Conservation (phyloP, 2,888 invertebrate genomes). For the Caenorhabditis sulstoni region DNA sequence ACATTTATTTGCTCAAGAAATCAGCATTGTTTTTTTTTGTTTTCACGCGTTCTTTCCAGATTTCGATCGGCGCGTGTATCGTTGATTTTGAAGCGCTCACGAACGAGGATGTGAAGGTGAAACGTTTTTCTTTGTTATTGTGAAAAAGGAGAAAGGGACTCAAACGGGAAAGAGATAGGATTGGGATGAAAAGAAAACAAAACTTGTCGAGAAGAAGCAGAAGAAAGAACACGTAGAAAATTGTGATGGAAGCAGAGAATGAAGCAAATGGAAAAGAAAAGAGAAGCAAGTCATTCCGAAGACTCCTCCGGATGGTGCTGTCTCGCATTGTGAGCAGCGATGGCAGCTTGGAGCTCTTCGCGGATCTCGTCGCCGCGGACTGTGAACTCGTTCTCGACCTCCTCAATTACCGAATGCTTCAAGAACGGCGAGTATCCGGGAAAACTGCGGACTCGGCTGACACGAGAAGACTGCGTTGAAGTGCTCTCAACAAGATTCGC, state of each 20-base stretch:
- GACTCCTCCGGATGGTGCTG: conserved; percentile 8
- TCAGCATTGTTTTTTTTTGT: conserved; percentile 41
- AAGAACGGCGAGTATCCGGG: conserved; percentile 54
- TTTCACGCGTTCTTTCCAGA: too few relatives aligned
- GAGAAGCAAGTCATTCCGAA: not conserved
- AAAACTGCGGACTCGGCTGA: conserved; percentile 34
- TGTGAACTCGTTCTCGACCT: conserved; percentile 58
- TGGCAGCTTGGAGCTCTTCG: conserved; percentile 46
- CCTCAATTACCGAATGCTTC: conserved; percentile 51
- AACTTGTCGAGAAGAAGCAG: not conserved
- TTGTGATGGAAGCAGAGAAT: conserved; percentile 20
- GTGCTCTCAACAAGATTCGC: conserved; percentile 29
- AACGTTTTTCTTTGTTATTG: not conserved
- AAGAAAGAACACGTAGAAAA: conserved; percentile 27
- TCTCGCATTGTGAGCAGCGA: conserved; percentile 43
- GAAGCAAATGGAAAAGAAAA: not conserved
- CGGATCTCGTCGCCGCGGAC: conserved; percentile 55
- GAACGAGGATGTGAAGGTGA: conserved; percentile 83
- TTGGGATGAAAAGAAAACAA: too few relatives aligned
- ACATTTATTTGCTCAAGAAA: conserved; percentile 41
- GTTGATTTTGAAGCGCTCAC: conserved; percentile 79
- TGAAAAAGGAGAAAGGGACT: conserved; percentile 6
- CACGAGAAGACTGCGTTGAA: conserved; percentile 34
- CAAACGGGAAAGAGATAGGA: too few relatives aligned
- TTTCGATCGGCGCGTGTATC: conserved; percentile 80